These are phyloP conservation scores for Tragelaphus strepsiceros DNA, from an alignment of 2,113 vertebrate species.

Conservation along the genomic window DNA sequence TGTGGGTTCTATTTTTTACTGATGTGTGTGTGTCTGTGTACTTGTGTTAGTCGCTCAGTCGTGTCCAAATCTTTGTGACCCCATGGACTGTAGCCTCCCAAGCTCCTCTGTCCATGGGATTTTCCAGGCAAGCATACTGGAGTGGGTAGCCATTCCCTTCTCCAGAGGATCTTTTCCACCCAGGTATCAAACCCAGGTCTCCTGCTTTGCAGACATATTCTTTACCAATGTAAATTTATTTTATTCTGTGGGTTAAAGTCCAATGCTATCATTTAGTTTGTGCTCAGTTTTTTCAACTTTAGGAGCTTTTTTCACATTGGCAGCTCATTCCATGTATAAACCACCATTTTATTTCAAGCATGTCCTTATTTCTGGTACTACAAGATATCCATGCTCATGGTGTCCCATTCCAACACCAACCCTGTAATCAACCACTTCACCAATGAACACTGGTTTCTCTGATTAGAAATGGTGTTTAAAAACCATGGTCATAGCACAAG, in stretches of 20 bases:
- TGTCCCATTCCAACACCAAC: not conserved
- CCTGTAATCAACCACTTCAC: not conserved
- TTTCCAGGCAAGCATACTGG: not conserved
- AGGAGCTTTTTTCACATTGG: not conserved
- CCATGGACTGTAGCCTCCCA: not conserved
- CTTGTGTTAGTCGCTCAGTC: not conserved
- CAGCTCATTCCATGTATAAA: not conserved
- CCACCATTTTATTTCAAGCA: accelerated
- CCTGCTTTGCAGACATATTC: not conserved
- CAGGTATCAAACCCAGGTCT: not conserved
- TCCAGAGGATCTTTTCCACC: not conserved
- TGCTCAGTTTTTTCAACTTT: not conserved
- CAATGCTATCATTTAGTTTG: not conserved
- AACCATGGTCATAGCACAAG: not conserved
- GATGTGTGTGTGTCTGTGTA: not conserved
- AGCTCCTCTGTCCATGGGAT: not conserved
- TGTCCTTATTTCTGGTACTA: not conserved
- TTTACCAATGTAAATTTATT: not conserved
- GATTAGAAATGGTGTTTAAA: not conserved
- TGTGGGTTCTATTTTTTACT: not conserved
- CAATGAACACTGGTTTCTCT: not conserved
- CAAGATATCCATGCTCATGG: not conserved
- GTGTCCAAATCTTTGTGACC: not conserved
- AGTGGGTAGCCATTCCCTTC: not conserved
- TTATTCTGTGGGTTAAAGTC: not conserved